Base-by-base conservation (phyloP, 2,888 invertebrate genomes). In the Drosophila heteroneura region DNA sequence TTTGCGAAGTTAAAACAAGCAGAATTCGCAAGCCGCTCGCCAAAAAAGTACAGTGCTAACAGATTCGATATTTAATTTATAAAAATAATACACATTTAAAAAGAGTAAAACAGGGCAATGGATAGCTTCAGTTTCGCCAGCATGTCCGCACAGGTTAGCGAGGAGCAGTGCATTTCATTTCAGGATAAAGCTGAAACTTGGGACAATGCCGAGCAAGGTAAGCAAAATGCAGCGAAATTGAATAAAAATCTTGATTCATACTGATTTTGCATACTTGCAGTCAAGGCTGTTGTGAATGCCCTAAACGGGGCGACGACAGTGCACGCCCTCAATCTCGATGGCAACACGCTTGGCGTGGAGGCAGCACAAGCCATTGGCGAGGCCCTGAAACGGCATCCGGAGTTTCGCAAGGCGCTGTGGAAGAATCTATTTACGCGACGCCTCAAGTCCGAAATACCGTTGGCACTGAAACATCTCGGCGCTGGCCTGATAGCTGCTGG, bases 361-460 rank as follows among this genome's bases (percentile, higher is more conserved):
- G 99, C 98, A 0, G 97, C 99, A 0, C 95, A 96, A 91, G 97
- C 95, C 1, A 97, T 99, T 65, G 97, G 97, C 0, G 95, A 96
- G 90, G 96, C 97, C 0, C 93, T 99, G 52, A 96, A 96, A 82
- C 94, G 94, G 26, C 97, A 97, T 83, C 96, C 97, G 0, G 96
- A 97, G 91, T 95, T 97, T 76, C 95, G 96, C 76, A 95, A 96
- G 91, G 98, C 98, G 0, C 93, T 97, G 64, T 99, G 99, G 97
- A 98, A 98, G 72, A 99, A 99, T 91, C 96, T 99, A 95, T 99
- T 99, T 92, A 99, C 99, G 0, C 97, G 99, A 0, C 94, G 99
- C 58, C 95, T 98, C 94, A 99, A 99, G 93, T 95, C 97, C 0
- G 99, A 99, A 94, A 99, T 99, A 91, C 99, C 99, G 0, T 95